Percentiles rank a stretch among this genome's conserved stretches.
Evolutionary conservation across 2,888 invertebrate species (phyloP).

Genomic region (Hypomecis punctinalis): DNA sequence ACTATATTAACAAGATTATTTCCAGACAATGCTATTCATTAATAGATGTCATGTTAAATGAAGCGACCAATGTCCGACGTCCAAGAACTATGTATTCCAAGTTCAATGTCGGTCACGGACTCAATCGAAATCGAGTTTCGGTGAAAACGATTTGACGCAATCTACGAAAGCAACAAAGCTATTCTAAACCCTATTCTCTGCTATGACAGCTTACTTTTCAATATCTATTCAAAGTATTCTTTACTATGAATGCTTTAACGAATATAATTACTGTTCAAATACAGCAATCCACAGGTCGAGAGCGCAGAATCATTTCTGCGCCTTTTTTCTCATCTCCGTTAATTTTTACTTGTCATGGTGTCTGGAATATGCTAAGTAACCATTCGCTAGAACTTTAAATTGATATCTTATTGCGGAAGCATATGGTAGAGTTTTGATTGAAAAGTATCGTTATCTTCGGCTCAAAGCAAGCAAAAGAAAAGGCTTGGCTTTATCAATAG

Average conservation of each 20-base stretch:
- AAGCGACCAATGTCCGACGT: slow-evolving; percentile 10
- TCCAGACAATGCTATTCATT: not conserved
- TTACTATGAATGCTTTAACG: slow-evolving; percentile 29
- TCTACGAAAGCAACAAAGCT: slow-evolving; percentile 16
- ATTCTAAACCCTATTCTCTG: slow-evolving; percentile 32
- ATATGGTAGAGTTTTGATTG: slow-evolving; percentile 25
- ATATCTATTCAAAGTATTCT: slow-evolving; percentile 12
- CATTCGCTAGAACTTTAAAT: not conserved
- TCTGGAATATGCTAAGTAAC: slow-evolving; percentile 32
- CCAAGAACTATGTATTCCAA: slow-evolving; percentile 40
- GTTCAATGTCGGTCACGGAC: slow-evolving; percentile 56
- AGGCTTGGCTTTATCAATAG: slow-evolving; percentile 39
- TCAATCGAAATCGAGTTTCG: slow-evolving; percentile 44
- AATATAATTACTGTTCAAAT: slow-evolving; percentile 40
- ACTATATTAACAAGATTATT: not conserved
- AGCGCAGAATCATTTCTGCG: slow-evolving; percentile 34
- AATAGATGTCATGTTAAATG: slow-evolving; percentile 6
- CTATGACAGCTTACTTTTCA: slow-evolving; percentile 19
- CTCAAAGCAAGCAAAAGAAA: slow-evolving; percentile 31
- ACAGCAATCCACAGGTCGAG: slow-evolving; percentile 27
- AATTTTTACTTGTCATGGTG: slow-evolving; percentile 39
- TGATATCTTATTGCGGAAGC: not conserved
- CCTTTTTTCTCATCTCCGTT: slow-evolving; percentile 32
- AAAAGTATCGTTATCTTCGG: slow-evolving; percentile 7
- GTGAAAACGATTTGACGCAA: slow-evolving; percentile 36